Base-by-base conservation (phyloP, 2,113 vertebrate species). In the Candoia aspera region DNA sequence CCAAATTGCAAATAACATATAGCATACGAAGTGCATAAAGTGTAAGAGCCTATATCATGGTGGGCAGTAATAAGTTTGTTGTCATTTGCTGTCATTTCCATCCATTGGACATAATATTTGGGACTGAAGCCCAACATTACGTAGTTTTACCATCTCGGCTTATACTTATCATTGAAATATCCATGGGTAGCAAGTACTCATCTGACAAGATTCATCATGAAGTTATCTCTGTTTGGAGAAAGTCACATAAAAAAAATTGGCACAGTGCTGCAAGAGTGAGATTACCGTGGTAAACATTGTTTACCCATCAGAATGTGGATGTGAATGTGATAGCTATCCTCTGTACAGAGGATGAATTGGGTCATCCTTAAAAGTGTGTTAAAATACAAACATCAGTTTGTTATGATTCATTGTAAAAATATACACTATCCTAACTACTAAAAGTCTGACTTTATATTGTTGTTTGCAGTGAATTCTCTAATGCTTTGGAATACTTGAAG, bases 401-500 rank as follows among this genome's bases (percentile, higher is more conserved):
- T 79, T 79, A 37, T n/a, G 6, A 83, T 33, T 8, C 15, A 29
- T 10, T 86, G 23, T 57, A 86, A 83, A 26, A 84, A 58, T 26
- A 2, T 86, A 33, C 11, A 17, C 29, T 60, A 1, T 37, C 9
- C 29, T 90, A 29, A 84, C 62, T 46, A 92, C 29, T 0, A 0
- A 92, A 93, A 92, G 11, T 90, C 46, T 86, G 29, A 90, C 10
- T 42, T 68, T 94, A 4, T 91, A 64, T 87, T 95, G 95, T 54
- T 93, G 92, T 46, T 97, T 96, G 58, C 96, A 99, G 99, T 6
- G 99, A 99, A 95, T 99, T 99, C 95, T 98, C 98, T 8, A 95
- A 97, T 73, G 98, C 99, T 19, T 95, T 99, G 92, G 98, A 99
- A 93, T 99, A 99, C 95, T 97, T 99, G 94, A 98, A 98, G 90